Evolutionary conservation across 1,140 invertebrate genomes (phyloP), one percentile per base, ranked within the genome.

Genomic region (Trichomalopsis sarcophagae): DNA sequence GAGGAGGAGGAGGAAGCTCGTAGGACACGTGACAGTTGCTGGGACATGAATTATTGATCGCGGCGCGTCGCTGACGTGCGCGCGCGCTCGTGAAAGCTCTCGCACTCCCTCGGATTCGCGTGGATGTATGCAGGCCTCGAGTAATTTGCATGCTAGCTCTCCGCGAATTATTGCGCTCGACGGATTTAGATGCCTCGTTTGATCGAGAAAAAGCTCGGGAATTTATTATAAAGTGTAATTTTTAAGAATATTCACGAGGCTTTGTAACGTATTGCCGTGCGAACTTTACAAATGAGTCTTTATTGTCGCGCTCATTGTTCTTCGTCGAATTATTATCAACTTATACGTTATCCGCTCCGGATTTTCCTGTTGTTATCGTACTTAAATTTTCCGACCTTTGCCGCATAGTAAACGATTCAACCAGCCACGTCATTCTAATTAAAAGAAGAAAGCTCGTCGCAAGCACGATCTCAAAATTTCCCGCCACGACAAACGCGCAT

Each of bases 11-110:
- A 62, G 55, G 55, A 62, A 7, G 55, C 17, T 62, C 55, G 55
- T 62, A 17, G 86, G 82, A 81, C 86, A 87, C 89, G 87, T 87
- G 88, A 88, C 88, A 89, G 83, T 84, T 86, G 87, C 55, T 62
- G 85, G 89, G 81, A 88, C 84, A 88, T 88, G 88, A 91, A 90
- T 89, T 90, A 91, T 91, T 90, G 90, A 91, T 91, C 89, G 87
- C 69, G 74, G 84, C 68, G 78, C 85, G 80, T 84, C 62, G 55
- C 40, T 81, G 87, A 86, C 83, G 82, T 78, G 81, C 81, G 36
- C 47, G 27, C 27, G 30, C 1, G 21, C n/a, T 33, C 73, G 11
- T 33, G 36, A 75, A 62, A 62, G 55, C 55, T 62, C 55, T 62
- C 55, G 2, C 27, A 27, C 27, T 21, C 17, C 0, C 55, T 62